Conservation (phyloP, 2,888 invertebrate genomes). For the Criorhina ranunculi region DNA sequence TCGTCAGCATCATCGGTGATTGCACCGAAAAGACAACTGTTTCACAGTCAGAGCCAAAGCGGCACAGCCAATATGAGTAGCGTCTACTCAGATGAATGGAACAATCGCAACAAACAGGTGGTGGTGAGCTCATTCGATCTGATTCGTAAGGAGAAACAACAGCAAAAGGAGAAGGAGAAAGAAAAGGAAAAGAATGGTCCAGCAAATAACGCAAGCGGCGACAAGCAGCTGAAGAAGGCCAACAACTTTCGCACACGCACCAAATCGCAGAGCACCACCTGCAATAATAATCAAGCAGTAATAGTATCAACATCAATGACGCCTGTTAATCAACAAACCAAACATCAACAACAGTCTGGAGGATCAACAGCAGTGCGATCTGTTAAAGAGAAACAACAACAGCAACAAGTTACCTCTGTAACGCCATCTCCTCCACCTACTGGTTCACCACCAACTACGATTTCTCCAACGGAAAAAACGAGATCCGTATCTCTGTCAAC, state of each 20-base stretch:
- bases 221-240: constrained; percentile 65
- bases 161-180: constrained; percentile 71
- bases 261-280: constrained; percentile 66
- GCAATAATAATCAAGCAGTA: constrained; percentile 75
- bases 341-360: constrained; percentile 65
- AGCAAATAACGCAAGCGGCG: constrained; percentile 57
- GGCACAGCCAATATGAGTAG: constrained; percentile 77
- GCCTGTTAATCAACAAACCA: constrained; percentile 57
- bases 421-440: constrained; percentile 65
- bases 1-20: constrained; percentile 39
- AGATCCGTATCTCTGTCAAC: constrained; percentile 72
- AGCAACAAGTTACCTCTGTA: constrained; percentile 35
- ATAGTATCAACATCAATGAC: constrained; percentile 31
- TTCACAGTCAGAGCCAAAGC: constrained; percentile 83
- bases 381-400: constrained; percentile 69
- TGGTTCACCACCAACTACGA: constrained; percentile 77
- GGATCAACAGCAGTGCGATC: constrained; percentile 51
- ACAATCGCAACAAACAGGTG: constrained; percentile 54
- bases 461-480: constrained; percentile 72
- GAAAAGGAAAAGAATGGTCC: constrained; percentile 63
- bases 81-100: constrained; percentile 69
- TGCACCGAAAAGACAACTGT: constrained; percentile 82
- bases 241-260: constrained; percentile 70
- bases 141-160: constrained; percentile 82
- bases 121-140: constrained; percentile 82